phyloP scores from a whole-genome alignment of 2,797 vertebrate species.

The Lateolabrax maculatus region DNA sequence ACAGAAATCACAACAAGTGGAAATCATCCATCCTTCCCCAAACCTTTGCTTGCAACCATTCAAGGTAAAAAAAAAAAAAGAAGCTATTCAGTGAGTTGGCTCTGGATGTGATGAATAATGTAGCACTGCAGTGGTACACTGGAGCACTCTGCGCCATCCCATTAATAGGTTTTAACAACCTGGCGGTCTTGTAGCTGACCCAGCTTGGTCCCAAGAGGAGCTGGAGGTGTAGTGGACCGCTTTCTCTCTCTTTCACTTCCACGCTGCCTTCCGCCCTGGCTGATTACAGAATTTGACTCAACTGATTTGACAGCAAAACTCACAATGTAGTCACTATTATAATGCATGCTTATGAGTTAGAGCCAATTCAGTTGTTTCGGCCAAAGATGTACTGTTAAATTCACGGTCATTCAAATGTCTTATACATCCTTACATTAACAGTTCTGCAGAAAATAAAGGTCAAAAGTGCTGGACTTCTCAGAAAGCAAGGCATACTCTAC shows the following conservation, averaged over 20 bases:
- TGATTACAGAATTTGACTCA: constrained; percentile 60
- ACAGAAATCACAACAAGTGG: constrained; percentile 71
- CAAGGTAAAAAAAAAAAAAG: constrained; percentile 49
- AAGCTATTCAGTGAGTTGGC: constrained; percentile 73
- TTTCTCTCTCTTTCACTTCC: constrained; percentile 57
- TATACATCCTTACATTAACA: neutral
- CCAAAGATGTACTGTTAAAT: neutral
- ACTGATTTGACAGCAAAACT: constrained; percentile 54
- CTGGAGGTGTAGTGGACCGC: constrained; percentile 61
- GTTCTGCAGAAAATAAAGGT: neutral
- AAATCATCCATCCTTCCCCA: constrained; percentile 59
- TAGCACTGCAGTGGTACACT: constrained; percentile 72
- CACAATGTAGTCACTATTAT: constrained; percentile 23
- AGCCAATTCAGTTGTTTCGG: constrained; percentile 10
- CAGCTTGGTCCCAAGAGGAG: constrained; percentile 68
- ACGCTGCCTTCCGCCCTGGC: constrained; percentile 48
- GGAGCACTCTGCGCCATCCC: constrained; percentile 68
- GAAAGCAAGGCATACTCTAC: constrained; percentile 2
- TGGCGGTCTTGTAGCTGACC: constrained; percentile 79
- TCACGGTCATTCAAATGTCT: constrained; percentile 13
- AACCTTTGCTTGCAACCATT: constrained; percentile 62
- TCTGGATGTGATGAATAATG: constrained; percentile 81
- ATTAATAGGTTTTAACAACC: constrained; percentile 84
- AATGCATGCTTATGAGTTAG: constrained; percentile 16
- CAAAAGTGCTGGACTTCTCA: neutral